Conservation (phyloP, 1,140 invertebrate species). For the Papilio dardanus region DNA sequence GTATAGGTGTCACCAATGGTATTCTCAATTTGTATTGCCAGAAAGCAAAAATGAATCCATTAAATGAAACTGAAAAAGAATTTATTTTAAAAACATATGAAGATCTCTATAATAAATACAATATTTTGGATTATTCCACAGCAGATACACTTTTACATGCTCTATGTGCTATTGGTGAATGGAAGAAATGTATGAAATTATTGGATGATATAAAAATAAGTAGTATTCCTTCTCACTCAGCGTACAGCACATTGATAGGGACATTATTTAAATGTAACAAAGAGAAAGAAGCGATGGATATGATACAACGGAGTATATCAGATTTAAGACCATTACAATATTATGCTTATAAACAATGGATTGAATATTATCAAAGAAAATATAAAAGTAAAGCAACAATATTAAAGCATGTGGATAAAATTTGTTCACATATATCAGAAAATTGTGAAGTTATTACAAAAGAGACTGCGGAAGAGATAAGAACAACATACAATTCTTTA, state of each 20-base stretch:
- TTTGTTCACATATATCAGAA: conserved; percentile 75
- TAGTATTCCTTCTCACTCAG: conserved; percentile 51
- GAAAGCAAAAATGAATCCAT: conserved; percentile 56
- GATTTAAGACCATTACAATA: conserved; percentile 48
- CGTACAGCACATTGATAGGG: conserved; percentile 78
- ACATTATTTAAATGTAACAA: conserved; percentile 84
- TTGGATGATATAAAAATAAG: conserved; percentile 83
- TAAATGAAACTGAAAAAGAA: conserved; percentile 79
- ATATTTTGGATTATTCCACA: conserved; percentile 83
- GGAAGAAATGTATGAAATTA: conserved; percentile 84
- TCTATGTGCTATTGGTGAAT: conserved; percentile 84
- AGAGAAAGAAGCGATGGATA: conserved; percentile 80
- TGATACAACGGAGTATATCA: conserved; percentile 78
- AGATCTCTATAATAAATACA: conserved; percentile 81
- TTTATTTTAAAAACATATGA: conserved; percentile 83
- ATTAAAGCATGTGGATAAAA: conserved; percentile 73
- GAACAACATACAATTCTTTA: conserved; percentile 56
- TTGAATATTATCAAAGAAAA: conserved; percentile 75
- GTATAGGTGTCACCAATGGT: conserved; percentile 81
- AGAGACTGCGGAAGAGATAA: conserved; percentile 55
- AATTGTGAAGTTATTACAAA: conserved; percentile 59
- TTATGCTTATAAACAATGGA: conserved; percentile 71
- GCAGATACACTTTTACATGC: conserved; percentile 84
- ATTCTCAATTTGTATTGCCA: conserved; percentile 82
- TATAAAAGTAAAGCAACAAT: conserved; percentile 72